A percentile compares a stretch with the other conserved stretches of the same genome.
phyloP scores from a whole-genome alignment of 1,140 invertebrate genomes.

The Hypsibius dujardini region DNA sequence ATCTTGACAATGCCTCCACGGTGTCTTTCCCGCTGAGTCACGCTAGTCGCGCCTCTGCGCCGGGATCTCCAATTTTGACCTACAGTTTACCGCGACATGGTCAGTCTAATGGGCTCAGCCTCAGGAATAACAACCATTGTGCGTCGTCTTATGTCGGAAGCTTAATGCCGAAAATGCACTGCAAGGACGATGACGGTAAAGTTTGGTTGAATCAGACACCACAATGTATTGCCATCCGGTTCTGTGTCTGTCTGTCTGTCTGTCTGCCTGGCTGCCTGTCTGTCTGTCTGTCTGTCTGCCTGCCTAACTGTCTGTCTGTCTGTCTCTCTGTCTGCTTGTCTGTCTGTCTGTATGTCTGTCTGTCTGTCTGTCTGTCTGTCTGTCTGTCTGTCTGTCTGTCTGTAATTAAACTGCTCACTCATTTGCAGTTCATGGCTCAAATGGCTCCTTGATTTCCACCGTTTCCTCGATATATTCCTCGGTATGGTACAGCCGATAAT shows the following conservation, averaged over 20 bases:
- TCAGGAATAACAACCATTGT: conserved; percentile 2
- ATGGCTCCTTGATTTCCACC: conserved; percentile 76
- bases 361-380: too few relatives aligned
- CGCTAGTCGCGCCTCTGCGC: not conserved
- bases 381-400: too few relatives aligned
- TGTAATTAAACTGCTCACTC: too few relatives aligned
- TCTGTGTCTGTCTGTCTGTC: too few relatives aligned
- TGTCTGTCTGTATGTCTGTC: too few relatives aligned
- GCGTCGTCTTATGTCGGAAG: conserved; percentile 36
- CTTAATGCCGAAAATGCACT: conserved; percentile 39
- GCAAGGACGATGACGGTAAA: conserved; percentile 46
- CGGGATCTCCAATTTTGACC: not conserved
- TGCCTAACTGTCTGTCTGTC: too few relatives aligned
- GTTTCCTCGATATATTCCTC: conserved; percentile 67
- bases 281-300: too few relatives aligned
- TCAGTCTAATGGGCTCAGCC: not conserved
- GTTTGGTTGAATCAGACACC: too few relatives aligned
- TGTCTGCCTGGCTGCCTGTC: too few relatives aligned
- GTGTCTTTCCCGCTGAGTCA: not conserved
- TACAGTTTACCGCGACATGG: not conserved
- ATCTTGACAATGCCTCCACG: not conserved
- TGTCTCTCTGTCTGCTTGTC: not conserved
- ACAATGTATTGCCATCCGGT: too few relatives aligned
- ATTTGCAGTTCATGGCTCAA: conserved; percentile 47
- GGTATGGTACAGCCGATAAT: conserved; percentile 23